Evolutionary conservation across 2,797 vertebrate species (phyloP).

Genomic region (Hypotaenidia okinawae): DNA sequence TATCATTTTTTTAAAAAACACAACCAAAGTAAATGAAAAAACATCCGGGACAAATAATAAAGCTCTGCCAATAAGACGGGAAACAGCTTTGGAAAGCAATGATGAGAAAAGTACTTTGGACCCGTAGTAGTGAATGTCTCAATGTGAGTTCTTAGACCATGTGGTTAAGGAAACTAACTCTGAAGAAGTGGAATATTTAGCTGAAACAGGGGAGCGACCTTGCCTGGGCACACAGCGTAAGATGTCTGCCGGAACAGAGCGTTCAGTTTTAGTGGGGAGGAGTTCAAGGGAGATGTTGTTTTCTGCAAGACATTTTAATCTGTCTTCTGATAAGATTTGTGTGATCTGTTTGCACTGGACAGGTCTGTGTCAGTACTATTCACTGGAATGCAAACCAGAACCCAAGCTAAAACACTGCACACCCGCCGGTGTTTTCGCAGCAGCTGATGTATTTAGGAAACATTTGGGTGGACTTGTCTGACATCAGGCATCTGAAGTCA

Average conservation of each 20-base stretch:
- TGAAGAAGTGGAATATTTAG: background rate
- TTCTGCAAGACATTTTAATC: constrained; percentile 31
- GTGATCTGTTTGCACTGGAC: background rate
- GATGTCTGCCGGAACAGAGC: background rate
- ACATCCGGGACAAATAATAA: constrained; percentile 32
- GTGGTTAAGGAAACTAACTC: background rate
- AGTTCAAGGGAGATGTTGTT: constrained; percentile 20
- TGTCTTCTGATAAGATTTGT: constrained; percentile 44
- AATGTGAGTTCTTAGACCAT: background rate
- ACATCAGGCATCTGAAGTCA: background rate
- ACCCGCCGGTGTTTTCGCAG: background rate
- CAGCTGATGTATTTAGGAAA: background rate
- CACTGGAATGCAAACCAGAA: constrained; percentile 12
- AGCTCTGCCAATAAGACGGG: background rate
- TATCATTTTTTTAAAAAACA: background rate
- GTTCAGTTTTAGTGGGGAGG: constrained; percentile 1
- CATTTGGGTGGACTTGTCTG: background rate
- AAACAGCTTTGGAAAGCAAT: constrained; percentile 41
- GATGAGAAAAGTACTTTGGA: constrained; percentile 9
- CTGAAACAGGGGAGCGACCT: background rate
- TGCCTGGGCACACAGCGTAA: background rate
- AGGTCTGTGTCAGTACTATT: constrained; percentile 8
- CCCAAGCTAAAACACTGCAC: background rate
- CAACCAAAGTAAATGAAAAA: background rate
- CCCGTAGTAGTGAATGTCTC: background rate